Evolutionary conservation across 2,113 vertebrate genomes (phyloP).

Genomic region (Cardinalis cardinalis): DNA sequence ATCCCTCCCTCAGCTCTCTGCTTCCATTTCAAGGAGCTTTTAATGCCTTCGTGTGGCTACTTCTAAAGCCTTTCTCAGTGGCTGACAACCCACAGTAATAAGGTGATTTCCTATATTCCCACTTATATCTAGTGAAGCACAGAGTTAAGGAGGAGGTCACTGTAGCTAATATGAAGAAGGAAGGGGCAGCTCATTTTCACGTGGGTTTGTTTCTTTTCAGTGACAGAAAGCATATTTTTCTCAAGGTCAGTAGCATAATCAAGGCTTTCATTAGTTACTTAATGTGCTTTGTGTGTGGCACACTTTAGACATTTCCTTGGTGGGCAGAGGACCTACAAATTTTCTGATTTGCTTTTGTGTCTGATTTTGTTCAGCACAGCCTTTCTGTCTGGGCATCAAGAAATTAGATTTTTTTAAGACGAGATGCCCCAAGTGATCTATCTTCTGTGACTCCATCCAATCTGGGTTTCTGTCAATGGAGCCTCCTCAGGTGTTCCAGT

Average conservation of each 20-base stretch:
- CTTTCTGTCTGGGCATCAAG: not conserved
- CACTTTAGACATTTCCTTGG: not conserved
- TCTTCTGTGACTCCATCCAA: not conserved
- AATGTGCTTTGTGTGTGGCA: not conserved
- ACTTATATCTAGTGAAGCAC: accelerated
- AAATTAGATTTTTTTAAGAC: not conserved
- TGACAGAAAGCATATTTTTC: not conserved
- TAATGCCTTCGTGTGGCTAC: not conserved
- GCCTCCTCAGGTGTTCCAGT: not conserved
- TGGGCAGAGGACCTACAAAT: not conserved
- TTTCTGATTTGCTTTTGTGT: not conserved
- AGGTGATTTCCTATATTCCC: not conserved
- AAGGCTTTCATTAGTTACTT: not conserved
- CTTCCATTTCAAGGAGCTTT: not conserved
- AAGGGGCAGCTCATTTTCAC: not conserved
- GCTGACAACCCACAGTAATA: not conserved
- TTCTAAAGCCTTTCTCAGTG: not conserved
- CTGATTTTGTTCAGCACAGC: not conserved
- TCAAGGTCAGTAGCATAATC: not conserved
- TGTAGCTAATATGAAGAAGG: not conserved
- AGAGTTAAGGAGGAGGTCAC: not conserved
- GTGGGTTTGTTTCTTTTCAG: not conserved
- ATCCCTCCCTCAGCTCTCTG: not conserved
- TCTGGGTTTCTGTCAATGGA: not conserved
- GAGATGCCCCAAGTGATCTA: not conserved